phyloP scores from a whole-genome alignment of 1,140 invertebrate genomes.

The Ephestia elutella region DNA sequence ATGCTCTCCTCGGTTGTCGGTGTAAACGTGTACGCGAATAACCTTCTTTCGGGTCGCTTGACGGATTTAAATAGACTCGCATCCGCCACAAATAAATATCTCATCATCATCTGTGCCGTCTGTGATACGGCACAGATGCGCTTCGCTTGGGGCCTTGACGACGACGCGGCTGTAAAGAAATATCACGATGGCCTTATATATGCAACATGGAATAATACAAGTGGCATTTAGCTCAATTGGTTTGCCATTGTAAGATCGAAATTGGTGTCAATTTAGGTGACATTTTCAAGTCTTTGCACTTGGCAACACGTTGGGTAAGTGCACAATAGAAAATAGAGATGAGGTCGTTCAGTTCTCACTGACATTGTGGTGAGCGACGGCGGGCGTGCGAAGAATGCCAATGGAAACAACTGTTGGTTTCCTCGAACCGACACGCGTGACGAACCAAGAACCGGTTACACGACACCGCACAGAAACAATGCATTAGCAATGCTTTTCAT shows the following conservation, averaged over 20 bases:
- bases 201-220: slow-evolving; percentile 6
- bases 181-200: slow-evolving; percentile 4
- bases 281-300: slow-evolving; percentile 23
- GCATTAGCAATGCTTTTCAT: slow-evolving; percentile 46
- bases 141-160: slow-evolving; percentile 30
- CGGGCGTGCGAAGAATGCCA: slow-evolving; percentile 55
- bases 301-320: slow-evolving; percentile 21
- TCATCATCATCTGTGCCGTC: slow-evolving; percentile 26
- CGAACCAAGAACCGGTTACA: slow-evolving; percentile 50
- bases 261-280: slow-evolving; percentile 21
- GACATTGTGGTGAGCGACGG: slow-evolving; percentile 26
- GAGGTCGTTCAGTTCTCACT: slow-evolving; percentile 25
- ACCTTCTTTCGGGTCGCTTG: slow-evolving; percentile 52
- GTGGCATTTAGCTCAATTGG: slow-evolving; percentile 18
- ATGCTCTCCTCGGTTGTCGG: slow-evolving; percentile 36
- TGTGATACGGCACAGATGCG: slow-evolving; percentile 38
- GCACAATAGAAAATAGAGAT: slow-evolving; percentile 35
- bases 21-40: slow-evolving; percentile 47
- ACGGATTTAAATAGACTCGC: slow-evolving; percentile 41
- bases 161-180: slow-evolving; percentile 17
- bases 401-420: slow-evolving; percentile 63
- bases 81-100: slow-evolving; percentile 53
- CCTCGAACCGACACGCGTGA: slow-evolving; percentile 53
- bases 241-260: slow-evolving; percentile 10
- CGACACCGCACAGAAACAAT: slow-evolving; percentile 48